phyloP scores from a whole-genome alignment of 2,113 vertebrate genomes.

The Platichthys flesus region DNA sequence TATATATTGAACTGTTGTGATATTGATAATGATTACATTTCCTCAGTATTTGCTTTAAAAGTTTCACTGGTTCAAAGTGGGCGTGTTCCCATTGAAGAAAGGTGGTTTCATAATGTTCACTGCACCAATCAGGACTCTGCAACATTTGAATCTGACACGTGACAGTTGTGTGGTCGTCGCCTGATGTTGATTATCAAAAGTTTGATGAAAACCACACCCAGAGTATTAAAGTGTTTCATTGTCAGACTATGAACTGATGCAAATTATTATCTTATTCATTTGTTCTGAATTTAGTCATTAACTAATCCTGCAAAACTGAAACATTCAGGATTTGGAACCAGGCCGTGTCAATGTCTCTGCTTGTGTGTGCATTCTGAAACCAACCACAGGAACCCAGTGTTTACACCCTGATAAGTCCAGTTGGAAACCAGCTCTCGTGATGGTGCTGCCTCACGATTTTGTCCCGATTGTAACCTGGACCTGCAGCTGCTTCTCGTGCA shows the following conservation, averaged over 20 bases:
- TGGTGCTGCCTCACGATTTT: constrained; percentile 7
- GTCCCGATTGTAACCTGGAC: constrained; percentile 38
- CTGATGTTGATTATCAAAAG: neutral
- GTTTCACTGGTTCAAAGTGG: neutral
- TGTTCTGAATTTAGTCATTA: too few relatives aligned
- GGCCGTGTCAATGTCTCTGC: too few relatives aligned
- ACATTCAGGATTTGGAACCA: neutral
- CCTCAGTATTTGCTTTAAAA: too few relatives aligned
- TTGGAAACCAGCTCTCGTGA: neutral
- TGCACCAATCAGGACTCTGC: too few relatives aligned
- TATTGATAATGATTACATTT: too few relatives aligned
- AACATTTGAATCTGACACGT: neutral
- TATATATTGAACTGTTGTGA: too few relatives aligned
- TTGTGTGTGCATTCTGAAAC: neutral
- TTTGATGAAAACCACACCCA: neutral
- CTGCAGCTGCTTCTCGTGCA: constrained; percentile 65
- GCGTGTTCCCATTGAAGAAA: neutral
- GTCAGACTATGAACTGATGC: neutral
- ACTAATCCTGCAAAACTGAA: neutral
- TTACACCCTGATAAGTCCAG: neutral
- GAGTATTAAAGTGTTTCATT: neutral
- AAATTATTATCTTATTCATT: too few relatives aligned
- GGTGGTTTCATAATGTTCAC: neutral
- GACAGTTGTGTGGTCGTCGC: neutral
- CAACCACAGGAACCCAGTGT: neutral